Evolutionary conservation across 2,888 invertebrate genomes (phyloP).

Genomic region (Lasioglossum leucozonium): DNA sequence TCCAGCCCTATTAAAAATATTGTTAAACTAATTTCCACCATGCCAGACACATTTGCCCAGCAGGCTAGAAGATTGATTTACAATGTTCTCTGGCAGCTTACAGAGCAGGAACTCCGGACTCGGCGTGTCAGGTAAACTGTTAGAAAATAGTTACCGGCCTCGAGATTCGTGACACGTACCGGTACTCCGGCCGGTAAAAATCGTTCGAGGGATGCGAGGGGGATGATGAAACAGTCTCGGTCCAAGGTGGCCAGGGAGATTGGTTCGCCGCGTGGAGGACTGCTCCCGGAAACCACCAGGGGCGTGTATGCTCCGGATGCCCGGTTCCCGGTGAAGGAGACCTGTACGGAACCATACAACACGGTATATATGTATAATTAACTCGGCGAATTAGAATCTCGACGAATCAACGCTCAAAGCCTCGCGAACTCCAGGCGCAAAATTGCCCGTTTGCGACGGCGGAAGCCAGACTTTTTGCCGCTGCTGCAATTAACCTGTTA

Average conservation of each 20-base stretch:
- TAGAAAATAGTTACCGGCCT: background rate
- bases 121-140: background rate
- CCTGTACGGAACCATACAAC: conserved; percentile 72
- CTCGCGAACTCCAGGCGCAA: background rate
- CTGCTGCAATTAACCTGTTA: background rate
- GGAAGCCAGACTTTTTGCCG: background rate
- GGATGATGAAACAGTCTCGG: conserved; percentile 97
- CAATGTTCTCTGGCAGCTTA: background rate
- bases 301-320: conserved; percentile 80
- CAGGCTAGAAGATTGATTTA: too few relatives aligned
- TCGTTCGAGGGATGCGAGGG: conserved; percentile 93
- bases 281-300: conserved; percentile 81
- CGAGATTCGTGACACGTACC: conserved; percentile 85
- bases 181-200: conserved; percentile 96
- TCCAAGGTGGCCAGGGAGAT: conserved; percentile 93
- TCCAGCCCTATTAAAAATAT: too few relatives aligned
- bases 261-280: conserved; percentile 87
- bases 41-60: background rate
- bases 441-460: background rate
- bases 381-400: background rate
- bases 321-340: conserved; percentile 83
- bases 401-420: background rate
- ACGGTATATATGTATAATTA: conserved; percentile 41
- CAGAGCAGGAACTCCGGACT: background rate
- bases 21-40: background rate